Conservation (phyloP, 2,888 invertebrate species). For the Agrypnus murinus region DNA sequence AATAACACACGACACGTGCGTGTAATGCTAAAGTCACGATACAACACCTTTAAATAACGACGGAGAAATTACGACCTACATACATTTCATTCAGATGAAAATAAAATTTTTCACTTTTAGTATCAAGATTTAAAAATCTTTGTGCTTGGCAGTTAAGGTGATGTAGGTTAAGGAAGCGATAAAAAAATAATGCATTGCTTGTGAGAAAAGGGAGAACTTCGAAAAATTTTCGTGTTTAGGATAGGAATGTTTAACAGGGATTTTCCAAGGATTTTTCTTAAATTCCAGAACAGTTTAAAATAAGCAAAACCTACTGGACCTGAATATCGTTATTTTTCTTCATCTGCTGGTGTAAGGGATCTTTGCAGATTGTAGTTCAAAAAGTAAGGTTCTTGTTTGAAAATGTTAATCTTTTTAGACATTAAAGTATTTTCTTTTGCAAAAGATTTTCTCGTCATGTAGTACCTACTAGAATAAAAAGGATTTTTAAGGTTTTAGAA, state of each 20-base stretch:
- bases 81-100: constrained; percentile 6
- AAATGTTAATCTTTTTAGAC: no score
- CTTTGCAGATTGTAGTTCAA: no score
- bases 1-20: constrained; percentile 4
- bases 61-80: not conserved
- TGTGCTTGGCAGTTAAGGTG: constrained; percentile 14
- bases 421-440: no score
- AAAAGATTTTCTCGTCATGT: no score
- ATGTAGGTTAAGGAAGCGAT: constrained; percentile 9
- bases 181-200: constrained; percentile 1
- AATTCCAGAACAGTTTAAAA: no score
- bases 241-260: not conserved
- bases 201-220: not conserved
- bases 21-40: constrained; percentile 6
- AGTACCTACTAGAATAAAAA: no score
- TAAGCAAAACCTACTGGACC: no score
- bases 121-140: constrained; percentile 16
- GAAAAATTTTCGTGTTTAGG: not conserved
- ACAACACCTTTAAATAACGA: not conserved
- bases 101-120: not conserved
- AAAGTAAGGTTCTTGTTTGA: no score
- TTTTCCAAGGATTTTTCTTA: no score
- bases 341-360: no score
- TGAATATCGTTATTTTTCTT: no score
- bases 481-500: no score